Evolutionary conservation across 2,797 vertebrate species (phyloP).

Genomic region (Meriones psammophilus): DNA sequence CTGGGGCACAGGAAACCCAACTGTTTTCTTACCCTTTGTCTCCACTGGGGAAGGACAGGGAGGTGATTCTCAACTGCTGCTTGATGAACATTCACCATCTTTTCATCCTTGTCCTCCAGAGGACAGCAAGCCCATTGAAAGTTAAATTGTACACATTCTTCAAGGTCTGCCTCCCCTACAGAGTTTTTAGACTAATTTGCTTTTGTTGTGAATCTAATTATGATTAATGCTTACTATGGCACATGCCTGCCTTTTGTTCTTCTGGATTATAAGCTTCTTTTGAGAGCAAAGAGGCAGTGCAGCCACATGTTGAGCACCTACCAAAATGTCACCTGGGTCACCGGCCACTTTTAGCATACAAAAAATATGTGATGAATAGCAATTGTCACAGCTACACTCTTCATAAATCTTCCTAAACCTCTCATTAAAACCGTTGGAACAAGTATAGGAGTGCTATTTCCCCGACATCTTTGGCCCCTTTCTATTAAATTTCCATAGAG

Average conservation of each 20-base stretch:
- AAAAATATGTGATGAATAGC: constrained; percentile 23
- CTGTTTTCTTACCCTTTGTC: not conserved
- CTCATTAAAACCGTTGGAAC: constrained; percentile 56
- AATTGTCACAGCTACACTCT: not conserved
- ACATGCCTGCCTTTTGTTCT: not conserved
- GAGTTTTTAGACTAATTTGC: not conserved
- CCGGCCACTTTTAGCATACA: not conserved
- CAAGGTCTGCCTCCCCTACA: not conserved
- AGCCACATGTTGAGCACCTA: not conserved
- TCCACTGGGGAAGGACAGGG: not conserved
- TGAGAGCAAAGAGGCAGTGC: not conserved
- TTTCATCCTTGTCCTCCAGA: not conserved
- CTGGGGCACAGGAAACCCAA: not conserved
- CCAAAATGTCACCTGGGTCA: not conserved
- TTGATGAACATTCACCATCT: not conserved
- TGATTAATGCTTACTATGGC: not conserved
- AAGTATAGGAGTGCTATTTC: constrained; percentile 36
- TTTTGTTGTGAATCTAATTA: not conserved
- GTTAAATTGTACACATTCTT: not conserved
- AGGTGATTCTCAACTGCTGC: not conserved
- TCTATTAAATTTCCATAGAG: constrained; percentile 60
- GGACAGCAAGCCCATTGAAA: not conserved
- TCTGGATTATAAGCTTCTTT: not conserved
- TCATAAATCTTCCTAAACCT: constrained; percentile 24
- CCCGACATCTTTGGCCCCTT: constrained; percentile 34